A percentile compares a stretch with the other conserved stretches of the same genome.
Evolutionary conservation across 2,888 invertebrate species (phyloP).

Genomic region (Aproaerema taeniolella): DNA sequence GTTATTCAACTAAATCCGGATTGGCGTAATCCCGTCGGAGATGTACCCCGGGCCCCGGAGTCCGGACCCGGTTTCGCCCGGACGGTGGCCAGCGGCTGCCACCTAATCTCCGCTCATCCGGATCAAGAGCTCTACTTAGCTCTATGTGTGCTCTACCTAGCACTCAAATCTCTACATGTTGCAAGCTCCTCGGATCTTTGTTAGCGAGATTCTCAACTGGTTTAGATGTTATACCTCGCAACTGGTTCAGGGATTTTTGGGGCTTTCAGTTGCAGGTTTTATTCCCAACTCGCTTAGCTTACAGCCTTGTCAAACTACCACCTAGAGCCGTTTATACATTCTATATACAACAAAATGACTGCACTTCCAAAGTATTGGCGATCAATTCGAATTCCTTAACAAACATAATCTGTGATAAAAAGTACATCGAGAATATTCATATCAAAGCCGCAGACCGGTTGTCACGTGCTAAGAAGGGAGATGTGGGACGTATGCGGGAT

Average conservation of each 20-base stretch:
- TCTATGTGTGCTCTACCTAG: constrained; percentile 38
- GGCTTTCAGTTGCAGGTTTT: no score
- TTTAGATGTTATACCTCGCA: no score
- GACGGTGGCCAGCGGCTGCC: constrained; percentile 65
- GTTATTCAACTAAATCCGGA: constrained; percentile 72
- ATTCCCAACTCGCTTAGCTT: no score
- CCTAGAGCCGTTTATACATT: no score
- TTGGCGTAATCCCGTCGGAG: constrained; percentile 65
- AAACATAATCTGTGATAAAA: no score
- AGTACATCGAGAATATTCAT: constrained; percentile 15
- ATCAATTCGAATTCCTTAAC: no score
- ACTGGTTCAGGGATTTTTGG: no score
- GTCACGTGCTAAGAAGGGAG: constrained; percentile 3
- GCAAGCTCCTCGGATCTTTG: constrained; percentile 37
- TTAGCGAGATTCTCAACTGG: constrained; percentile 30
- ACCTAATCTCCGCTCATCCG: constrained; percentile 69
- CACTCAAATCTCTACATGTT: constrained; percentile 27
- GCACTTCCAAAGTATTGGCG: no score
- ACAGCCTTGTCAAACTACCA: no score
- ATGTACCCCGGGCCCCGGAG: constrained; percentile 37
- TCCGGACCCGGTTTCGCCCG: no score
- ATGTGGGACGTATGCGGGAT: constrained; percentile 17
- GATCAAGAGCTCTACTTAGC: constrained; percentile 54
- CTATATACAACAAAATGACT: no score
- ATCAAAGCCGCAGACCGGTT: constrained; percentile 28